Percentiles rank a stretch among this genome's conserved stretches.
Evolutionary conservation across 2,888 invertebrate genomes (phyloP).

Genomic region (Leptopilina drosophilae): DNA sequence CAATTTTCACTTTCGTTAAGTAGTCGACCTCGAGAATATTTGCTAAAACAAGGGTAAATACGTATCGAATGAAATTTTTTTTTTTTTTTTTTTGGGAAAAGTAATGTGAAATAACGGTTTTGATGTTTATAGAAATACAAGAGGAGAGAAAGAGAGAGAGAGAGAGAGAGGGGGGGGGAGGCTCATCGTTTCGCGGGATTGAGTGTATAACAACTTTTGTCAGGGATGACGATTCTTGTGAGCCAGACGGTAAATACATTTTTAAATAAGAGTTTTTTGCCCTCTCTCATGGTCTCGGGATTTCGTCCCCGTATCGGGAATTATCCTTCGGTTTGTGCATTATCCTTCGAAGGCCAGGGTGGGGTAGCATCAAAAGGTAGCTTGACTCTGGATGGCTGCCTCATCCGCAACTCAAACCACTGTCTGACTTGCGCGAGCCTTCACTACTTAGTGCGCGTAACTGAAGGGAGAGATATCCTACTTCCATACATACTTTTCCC

Average conservation of each 20-base stretch:
- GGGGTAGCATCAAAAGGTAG: slow-evolving; percentile 72
- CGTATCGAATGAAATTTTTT: too few relatives aligned
- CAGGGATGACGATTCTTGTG: slow-evolving; percentile 54
- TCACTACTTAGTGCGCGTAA: slow-evolving; percentile 70
- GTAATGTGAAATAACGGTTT: too few relatives aligned
- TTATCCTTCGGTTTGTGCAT: slow-evolving; percentile 76
- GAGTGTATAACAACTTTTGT: slow-evolving; percentile 47
- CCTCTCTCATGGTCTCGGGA: slow-evolving; percentile 65
- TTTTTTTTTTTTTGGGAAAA: too few relatives aligned
- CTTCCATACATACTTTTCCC: slow-evolving; percentile 51
- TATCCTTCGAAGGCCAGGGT: slow-evolving; percentile 69
- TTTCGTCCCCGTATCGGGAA: slow-evolving; percentile 75
- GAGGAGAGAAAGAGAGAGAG: too few relatives aligned
- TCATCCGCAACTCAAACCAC: slow-evolving; percentile 63
- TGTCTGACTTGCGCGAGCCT: slow-evolving; percentile 72
- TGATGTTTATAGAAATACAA: too few relatives aligned
- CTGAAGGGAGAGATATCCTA: slow-evolving; percentile 47
- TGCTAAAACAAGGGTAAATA: too few relatives aligned
- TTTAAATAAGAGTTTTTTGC: slow-evolving; percentile 76
- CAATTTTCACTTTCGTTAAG: too few relatives aligned
- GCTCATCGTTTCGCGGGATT: slow-evolving; percentile 40
- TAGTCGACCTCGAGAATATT: too few relatives aligned
- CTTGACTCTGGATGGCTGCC: slow-evolving; percentile 55
- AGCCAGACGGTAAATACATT: slow-evolving; percentile 75
- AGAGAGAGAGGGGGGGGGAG: too few relatives aligned